These are phyloP conservation scores for Drosophila pseudotakahashii DNA, from an alignment of 2,888 invertebrate species.

Conservation along the genomic window DNA sequence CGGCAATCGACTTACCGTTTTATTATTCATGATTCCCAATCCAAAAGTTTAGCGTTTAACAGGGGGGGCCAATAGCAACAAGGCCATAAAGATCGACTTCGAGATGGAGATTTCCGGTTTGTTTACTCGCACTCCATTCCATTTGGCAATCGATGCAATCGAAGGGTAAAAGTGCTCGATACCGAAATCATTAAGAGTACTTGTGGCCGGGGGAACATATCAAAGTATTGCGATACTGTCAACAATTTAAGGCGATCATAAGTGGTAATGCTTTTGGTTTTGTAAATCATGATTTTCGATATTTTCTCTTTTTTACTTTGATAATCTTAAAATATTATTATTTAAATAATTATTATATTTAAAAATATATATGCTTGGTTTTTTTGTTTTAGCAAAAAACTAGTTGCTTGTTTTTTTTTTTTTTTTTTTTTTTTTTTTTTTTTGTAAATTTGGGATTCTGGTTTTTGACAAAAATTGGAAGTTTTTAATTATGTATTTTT, in stretches of 20 bases:
- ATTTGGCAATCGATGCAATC: constrained; percentile 11
- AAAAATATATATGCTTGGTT: too few species aligned
- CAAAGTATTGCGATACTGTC: constrained; percentile 1
- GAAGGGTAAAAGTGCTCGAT: constrained; percentile 29
- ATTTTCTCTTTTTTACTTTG: too few species aligned
- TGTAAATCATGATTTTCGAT: background rate
- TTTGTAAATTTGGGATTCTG: too few species aligned
- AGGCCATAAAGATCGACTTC: constrained; percentile 28
- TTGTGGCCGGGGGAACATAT: constrained; percentile 3
- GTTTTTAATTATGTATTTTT: too few species aligned
- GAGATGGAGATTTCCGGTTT: constrained; percentile 34
- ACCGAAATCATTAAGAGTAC: background rate
- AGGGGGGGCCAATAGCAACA: constrained; percentile 19
- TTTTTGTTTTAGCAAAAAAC: too few species aligned
- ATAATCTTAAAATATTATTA: too few species aligned
- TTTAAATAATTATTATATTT: too few species aligned
- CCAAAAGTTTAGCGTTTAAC: constrained; percentile 51
- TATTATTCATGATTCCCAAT: constrained; percentile 32
- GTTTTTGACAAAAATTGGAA: too few species aligned
- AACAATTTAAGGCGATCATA: constrained; percentile 6
- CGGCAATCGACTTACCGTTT: constrained; percentile 37
- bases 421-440: too few species aligned
- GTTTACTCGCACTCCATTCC: constrained; percentile 21
- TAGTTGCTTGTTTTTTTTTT: too few species aligned
- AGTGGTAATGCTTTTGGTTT: background rate